A percentile compares a stretch with the other conserved stretches of the same genome.
phyloP scores from a whole-genome alignment of 2,888 invertebrate species.

The Neelides folsomi region DNA sequence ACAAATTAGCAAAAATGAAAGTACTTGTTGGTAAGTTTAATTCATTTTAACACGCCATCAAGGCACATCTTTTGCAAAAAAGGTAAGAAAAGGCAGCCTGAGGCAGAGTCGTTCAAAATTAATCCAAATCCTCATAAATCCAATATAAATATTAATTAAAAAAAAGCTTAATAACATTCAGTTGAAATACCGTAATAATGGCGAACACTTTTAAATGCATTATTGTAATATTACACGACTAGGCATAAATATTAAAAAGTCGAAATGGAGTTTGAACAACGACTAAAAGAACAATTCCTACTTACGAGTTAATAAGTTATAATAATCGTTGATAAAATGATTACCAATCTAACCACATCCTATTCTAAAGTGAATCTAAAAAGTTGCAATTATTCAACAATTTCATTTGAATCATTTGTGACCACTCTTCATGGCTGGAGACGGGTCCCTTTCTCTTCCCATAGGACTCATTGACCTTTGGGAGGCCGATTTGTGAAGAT shows the following conservation, averaged over 20 bases:
- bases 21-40: too few species aligned
- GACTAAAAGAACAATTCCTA: too few species aligned
- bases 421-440: conserved; percentile 21
- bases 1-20: too few species aligned
- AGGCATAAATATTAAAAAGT: too few species aligned
- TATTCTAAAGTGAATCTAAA: too few species aligned
- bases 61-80: conserved; percentile 26
- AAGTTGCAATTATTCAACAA: background rate
- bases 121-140: conserved; percentile 10
- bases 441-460: conserved; percentile 27
- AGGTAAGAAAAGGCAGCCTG: conserved; percentile 30
- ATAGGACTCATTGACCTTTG: conserved; percentile 30
- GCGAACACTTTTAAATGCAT: too few species aligned
- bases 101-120: conserved; percentile 20
- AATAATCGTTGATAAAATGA: too few species aligned
- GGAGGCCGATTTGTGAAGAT: conserved; percentile 32
- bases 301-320: too few species aligned
- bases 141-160: background rate
- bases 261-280: too few species aligned
- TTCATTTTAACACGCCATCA: conserved; percentile 15
- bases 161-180: background rate
- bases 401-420: background rate
- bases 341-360: too few species aligned
- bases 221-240: too few species aligned
- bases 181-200: too few species aligned